These are phyloP conservation scores for Microtus oregoni DNA, from an alignment of 2,113 vertebrate genomes.

Conservation along the genomic window DNA sequence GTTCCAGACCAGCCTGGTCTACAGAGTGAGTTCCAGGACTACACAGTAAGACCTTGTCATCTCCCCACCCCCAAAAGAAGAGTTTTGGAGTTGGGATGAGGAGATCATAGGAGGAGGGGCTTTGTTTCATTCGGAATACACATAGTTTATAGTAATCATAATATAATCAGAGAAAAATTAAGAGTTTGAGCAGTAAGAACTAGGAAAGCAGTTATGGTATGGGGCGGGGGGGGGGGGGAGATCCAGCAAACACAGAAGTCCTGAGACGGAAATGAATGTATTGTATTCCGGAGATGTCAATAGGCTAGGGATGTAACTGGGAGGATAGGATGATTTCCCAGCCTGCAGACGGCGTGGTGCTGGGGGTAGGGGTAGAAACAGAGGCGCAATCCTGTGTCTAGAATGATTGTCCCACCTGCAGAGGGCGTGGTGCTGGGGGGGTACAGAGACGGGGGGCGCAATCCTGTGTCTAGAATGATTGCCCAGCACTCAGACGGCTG, in stretches of 20 bases:
- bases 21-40: background rate
- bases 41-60: background rate
- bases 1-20: background rate
- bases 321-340: background rate
- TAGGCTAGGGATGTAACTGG: background rate
- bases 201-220: background rate
- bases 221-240: no score
- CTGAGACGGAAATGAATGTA: background rate
- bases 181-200: background rate
- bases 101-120: background rate
- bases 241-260: background rate
- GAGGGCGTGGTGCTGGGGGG: accelerated
- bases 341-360: background rate
- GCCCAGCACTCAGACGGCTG: no score
- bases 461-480: background rate
- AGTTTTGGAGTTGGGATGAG: background rate
- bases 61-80: background rate
- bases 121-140: background rate
- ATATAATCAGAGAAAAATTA: background rate
- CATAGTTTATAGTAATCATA: background rate
- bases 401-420: background rate
- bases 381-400: background rate
- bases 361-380: accelerated
- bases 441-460: accelerated
- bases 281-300: background rate